Percentiles rank a stretch among this genome's conserved stretches.
phyloP scores from a whole-genome alignment of 2,113 vertebrate genomes.

The Phrynosoma blainvillii region DNA sequence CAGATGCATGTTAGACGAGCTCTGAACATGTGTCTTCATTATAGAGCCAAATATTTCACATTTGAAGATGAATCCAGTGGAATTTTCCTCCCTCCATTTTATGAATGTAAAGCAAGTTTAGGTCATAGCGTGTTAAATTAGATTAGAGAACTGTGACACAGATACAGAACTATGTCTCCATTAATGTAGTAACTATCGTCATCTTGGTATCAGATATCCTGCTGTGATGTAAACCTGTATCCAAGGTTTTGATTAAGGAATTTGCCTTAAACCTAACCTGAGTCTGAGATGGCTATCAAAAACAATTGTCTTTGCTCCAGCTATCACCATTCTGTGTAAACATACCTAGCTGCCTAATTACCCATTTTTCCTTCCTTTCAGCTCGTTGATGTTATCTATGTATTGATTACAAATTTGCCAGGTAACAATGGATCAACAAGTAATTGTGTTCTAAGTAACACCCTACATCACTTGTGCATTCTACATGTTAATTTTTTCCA shows the following conservation, averaged over 20 bases:
- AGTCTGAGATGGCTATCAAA: background rate
- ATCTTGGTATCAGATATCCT: background rate
- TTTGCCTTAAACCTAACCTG: background rate
- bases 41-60: background rate
- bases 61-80: background rate
- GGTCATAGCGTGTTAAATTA: background rate
- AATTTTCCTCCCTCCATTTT: background rate
- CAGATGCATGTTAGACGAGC: background rate
- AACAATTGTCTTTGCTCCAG: background rate
- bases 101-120: background rate
- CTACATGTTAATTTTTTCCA: background rate
- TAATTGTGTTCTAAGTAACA: background rate
- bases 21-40: background rate
- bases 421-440: background rate
- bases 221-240: background rate
- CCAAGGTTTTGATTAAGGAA: background rate
- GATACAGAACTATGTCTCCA: background rate
- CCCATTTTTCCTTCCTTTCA: background rate
- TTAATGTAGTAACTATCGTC: background rate
- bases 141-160: background rate
- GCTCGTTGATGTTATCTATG: background rate
- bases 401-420: slow-evolving; percentile 7
- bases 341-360: background rate
- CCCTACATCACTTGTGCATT: background rate
- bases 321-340: background rate